Conservation (phyloP, 2,113 vertebrate species). For the Zapus hudsonius region DNA sequence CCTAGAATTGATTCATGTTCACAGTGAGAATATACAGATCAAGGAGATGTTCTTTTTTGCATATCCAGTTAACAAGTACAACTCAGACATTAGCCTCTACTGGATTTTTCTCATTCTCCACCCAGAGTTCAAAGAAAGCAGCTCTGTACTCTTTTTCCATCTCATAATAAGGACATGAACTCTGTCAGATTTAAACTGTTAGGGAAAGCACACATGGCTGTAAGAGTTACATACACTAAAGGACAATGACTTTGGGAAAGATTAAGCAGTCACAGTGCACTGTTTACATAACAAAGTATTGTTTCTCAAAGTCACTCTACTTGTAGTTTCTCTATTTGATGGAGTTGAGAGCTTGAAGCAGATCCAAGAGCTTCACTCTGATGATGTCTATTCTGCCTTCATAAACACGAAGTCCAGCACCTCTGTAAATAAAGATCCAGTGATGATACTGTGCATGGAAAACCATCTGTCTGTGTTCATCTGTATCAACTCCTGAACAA, state of each 20-base stretch:
- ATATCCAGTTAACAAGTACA: not conserved
- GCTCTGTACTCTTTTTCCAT: not conserved
- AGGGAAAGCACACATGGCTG: not conserved
- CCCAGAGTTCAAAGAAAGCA: not conserved
- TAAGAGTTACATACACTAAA: not conserved
- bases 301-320: not conserved
- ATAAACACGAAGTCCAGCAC: conserved; percentile 68
- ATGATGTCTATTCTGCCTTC: conserved; percentile 35
- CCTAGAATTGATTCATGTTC: too few relatives aligned
- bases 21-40: too few relatives aligned
- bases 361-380: conserved; percentile 33
- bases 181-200: not conserved
- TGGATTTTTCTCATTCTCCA: not conserved
- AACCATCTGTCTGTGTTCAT: conserved; percentile 83
- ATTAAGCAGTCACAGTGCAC: not conserved
- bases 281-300: not conserved
- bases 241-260: not conserved
- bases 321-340: not conserved
- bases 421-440: conserved; percentile 76
- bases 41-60: too few relatives aligned
- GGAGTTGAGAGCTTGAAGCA: not conserved
- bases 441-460: conserved; percentile 77
- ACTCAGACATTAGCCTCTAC: too few relatives aligned
- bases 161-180: not conserved
- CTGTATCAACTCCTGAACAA: conserved; percentile 70